Evolutionary conservation across 2,888 invertebrate species (phyloP), one percentile per base, ranked within the genome.

Genomic region (Heterodera filipjevi): DNA sequence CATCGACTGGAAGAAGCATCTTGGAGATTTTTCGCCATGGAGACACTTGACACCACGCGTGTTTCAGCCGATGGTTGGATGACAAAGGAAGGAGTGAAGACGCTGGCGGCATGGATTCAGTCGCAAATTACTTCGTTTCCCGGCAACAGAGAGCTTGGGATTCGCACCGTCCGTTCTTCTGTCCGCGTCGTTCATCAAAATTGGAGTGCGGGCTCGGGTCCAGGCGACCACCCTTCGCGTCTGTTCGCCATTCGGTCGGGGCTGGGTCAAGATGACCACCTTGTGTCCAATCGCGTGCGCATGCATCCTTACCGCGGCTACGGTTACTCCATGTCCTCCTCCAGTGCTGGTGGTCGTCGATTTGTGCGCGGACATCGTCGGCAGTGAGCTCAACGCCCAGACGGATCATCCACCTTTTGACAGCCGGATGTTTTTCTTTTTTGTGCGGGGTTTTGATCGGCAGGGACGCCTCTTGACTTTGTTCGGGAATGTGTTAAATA

Each of bases 21-120:
- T 27, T 74, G 27, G 74, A 74, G n/a, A 35, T 74, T 14, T 35
- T 66, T 8, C 44, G 74, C 14, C 39, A 35, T 5, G 74, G 74
- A 19, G 46, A 74, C 46, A 39, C 46, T 2, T 74, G 46, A 74
- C 35, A 39, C n/a, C 2, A 35, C 12, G 6, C n/a, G 27, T 0
- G 74, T 74, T 1, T 14, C 19, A n/a, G 74, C 74, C n/a, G 74
- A 74, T 19, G 74, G 74, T 5, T 39, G 46, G 30, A 44, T 74
- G 46, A 74, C 33, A 0, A 2, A 5, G 1, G 22, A 33, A 1
- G 74, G 74, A 49, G 14, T 74, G n/a, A 14, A 22, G 6, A n/a
- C 66, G 3, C 22, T 74, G 46, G 46, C 39, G 35, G 74, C 74
- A 2, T 74, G 74, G 74, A 16, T 74, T 12, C n/a, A 64, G 12